Evolutionary conservation across 2,888 invertebrate genomes (phyloP), one percentile per base, ranked within the genome.

Genomic region (Ypsolopha sequella): DNA sequence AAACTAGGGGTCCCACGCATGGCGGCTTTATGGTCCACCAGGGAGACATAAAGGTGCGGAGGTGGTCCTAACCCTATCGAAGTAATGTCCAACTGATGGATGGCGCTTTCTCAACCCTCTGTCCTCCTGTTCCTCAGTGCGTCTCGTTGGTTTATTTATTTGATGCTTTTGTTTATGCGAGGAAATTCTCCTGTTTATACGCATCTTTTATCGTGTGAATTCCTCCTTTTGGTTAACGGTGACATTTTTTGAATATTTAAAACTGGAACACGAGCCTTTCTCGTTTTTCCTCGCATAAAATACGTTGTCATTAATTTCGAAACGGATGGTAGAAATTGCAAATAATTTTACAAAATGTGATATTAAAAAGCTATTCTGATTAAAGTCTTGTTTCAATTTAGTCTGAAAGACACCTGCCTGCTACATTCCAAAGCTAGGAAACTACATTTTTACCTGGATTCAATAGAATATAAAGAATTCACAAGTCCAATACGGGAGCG

Each of bases 21-120:
- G 68, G 76, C 70, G 76, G 73, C 70, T 76, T 84, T 85, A 85
- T 80, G 68, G 78, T 68, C 62, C 82, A 77, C 85, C 69, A 64
- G 86, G 85, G 86, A 85, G 74, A 57, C 84, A 85, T 86, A 86
- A 85, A 85, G 85, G 84, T 86, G 74, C 76, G 76, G 77, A 80
- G 77, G 72, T 77, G 77, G 77, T 73, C 77, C 79, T 84, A 86
- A 86, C 85, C 86, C 86, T 86, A 86, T 85, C 85, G 85, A 81
- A 79, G 75, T 68, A 71, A 80, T 79, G 82, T 76, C 80, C 80
- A 74, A 60, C 75, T 81, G 86, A 86, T 82, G 77, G 81, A 86
- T 86, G 76, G 79, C 75, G 72, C 80, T 76, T 78, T 79, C 78
- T 70, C 70, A 69, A 73, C 81, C 80, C 80, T 76, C 66, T 70